Base-by-base conservation (phyloP, 2,113 vertebrate genomes). In the Pogonocichla stellata region DNA sequence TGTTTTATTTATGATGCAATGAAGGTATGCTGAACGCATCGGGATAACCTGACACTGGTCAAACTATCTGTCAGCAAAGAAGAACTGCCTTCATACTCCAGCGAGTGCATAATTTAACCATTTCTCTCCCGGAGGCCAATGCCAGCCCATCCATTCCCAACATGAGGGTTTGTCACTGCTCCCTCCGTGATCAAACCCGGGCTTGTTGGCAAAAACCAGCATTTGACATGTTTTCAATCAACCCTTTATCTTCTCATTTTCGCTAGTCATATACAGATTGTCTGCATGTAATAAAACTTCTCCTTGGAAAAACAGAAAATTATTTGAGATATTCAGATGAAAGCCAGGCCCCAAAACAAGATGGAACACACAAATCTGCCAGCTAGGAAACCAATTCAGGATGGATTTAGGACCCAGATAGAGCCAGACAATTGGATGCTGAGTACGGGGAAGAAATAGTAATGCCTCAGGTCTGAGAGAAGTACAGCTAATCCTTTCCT, bases 1-100 rank as follows among this genome's bases (percentile, higher is more conserved):
- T 99, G 99, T 97, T 99, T 99, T 99, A 99, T 99, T 99, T 99
- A 99, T 99, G 99, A 99, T 98, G 98, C 98, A 98, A 98, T 98
- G 98, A 99, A 99, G 99, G 99, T 99, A 99, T 99, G 98, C 98
- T 98, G 99, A 99, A 98, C 93, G 97, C 98, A 98, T 99, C 98
- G 98, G 98, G 99, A 98, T 97, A 98, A 98, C 98, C 98, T 99
- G 98, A 98, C 98, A 98, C 98, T 99, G 99, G 99, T 99, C 99
- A 99, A 98, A 98, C 97, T 97, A 96, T 97, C 98, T 99, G 99
- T 99, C 99, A 99, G 98, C 97, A 93, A 98, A 99, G 98, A 99
- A 98, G 98, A 98, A 99, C 98, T 98, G 98, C 98, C 98, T 99
- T 99, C 99, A 99, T 98, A 98, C 98, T 98, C 98, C 97, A 98